Base-by-base conservation (phyloP, 1,140 invertebrate species). In the Heliconius eleuchia region DNA sequence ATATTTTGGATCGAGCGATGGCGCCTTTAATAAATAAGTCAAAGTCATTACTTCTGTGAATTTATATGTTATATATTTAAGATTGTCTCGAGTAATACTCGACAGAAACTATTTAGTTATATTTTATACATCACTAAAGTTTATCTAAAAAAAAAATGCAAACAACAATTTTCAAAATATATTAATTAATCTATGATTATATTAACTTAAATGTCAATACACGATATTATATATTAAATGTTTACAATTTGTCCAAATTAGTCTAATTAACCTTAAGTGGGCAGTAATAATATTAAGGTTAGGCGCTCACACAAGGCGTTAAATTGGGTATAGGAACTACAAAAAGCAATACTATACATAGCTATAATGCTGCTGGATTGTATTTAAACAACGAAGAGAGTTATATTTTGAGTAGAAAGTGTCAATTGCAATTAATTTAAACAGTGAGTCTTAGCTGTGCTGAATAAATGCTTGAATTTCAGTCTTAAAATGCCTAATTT, bases 281-380 rank as follows among this genome's bases (percentile, higher is more conserved):
- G 72, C 74, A 82, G 80, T 78, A 81, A 76, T 78, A 80, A 76
- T 78, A 80, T 81, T 77, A 78, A 79, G 60, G 78, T 85, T 83
- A 85, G 75, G 74, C 80, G 79, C 55, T 82, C 78, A 81, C 82
- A 85, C 80, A 81, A 85, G 75, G 79, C 80, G 60, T 85, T 85
- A 78, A 80, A 80, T 77, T 66, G 74, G 81, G 77, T 82, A 80
- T 89, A 89, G 87, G 87, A 88, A 88, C 88, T 87, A 89, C 86
- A 77, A 76, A 80, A 87, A 87, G 85, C 85, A 88, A 88, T 85
- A 83, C 71, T 81, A 82, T 80, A 77, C 76, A 83, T 79, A 78
- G 55, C 74, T 46, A 76, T 75, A 83, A 85, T 84, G 77, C 80
- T 82, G 80, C 85, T 88, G 85, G 81, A 83, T 80, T 80, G 76